Evolutionary conservation across 2,888 invertebrate genomes (phyloP), one percentile per base, ranked within the genome.

Genomic region (Acronicta leporina): DNA sequence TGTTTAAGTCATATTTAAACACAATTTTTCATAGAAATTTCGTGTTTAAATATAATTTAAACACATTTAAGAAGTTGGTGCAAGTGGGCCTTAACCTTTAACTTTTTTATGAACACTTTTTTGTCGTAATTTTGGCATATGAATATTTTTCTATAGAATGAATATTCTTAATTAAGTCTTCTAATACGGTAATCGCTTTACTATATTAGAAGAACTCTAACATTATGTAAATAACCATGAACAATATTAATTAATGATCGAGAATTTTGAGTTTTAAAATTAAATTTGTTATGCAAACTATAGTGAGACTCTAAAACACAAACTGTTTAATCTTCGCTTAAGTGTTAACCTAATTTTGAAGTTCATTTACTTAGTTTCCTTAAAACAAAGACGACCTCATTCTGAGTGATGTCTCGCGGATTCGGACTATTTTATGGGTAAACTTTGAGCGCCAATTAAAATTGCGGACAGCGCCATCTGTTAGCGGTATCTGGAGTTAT

Each of bases 401-500:
- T 64, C 30, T 76, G 76, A 75, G 58, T 77, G 63, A 76, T 68
- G 61, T 51, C 47, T 48, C 71, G 54, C 33, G 15, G 55, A 51
- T 50, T 56, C 27, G 9, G 25, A 14, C 55, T 51, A 55, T 49
- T 75, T 68, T 64, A 71, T 68, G 68, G 60, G 52, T 10, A 68
- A 74, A 72, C 62, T 74, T 63, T 48, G 52, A 60, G 44, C 35
- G 59, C 49, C 66, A 74, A 74, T 74, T 72, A 61, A 79, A 78
- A 72, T 65, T 74, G 72, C 54, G 63, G 65, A 67, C 63, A 68
- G 58, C 54, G 77, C 68, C 75, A 78, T 79, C 79, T 78, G 67
- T 65, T 72, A 68, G 54, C 48, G 27, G 11, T 15, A 10, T 33
- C 11, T 4, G 30, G 64, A 71, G 63, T 73, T 71, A 65, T 64